Evolutionary conservation across 2,888 invertebrate genomes (phyloP), one percentile per base, ranked within the genome.

Genomic region (Caenorhabditis parvicauda): DNA sequence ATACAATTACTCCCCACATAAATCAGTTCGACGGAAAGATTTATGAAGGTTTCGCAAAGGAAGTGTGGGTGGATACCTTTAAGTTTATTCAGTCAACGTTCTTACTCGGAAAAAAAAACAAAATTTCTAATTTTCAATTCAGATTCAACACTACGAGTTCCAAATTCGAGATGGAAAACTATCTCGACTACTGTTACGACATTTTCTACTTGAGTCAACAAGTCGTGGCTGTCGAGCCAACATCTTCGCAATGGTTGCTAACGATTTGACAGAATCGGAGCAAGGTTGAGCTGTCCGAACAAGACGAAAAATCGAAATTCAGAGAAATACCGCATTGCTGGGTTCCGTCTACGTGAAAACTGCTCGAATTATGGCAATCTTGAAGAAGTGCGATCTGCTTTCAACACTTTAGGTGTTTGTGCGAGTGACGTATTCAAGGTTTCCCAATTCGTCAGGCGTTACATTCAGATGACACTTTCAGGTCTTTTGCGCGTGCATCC

Each of bases 181-280:
- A 5, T 41, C 54, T 9, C 39, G 56, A 24, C 54, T 67, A 22
- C 22, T 45, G 1, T 44, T 64, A 5, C 24, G 35, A 25, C 67
- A 67, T 41, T 67, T 64, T 47, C 57, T 64, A 2, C 56, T 67
- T 12, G 64, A 67, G 42, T 56, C 67, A 12, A 62, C 64, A 45
- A 67, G 64, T 39, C 48, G 64, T 3, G 63, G 63, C 6, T 63
- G 67, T 37, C 47, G 62, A 22, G 67, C 67, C 22, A 67, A 64
- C 48, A 59, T 67, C 32, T 67, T 67, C 41, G 67, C 67, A 3
- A 55, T 67, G 39, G 57, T 67, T 7, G 67, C 64, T 3, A 64
- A 63, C 39, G 67, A 67, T 45, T 48, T 67, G 46, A 54, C 43
- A 25, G 67, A 67, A 12, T 19, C 35, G 22, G 67, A 67, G 6